Base-by-base conservation (phyloP, 1,140 invertebrate genomes). In the Lordiphosa clarofinis region DNA sequence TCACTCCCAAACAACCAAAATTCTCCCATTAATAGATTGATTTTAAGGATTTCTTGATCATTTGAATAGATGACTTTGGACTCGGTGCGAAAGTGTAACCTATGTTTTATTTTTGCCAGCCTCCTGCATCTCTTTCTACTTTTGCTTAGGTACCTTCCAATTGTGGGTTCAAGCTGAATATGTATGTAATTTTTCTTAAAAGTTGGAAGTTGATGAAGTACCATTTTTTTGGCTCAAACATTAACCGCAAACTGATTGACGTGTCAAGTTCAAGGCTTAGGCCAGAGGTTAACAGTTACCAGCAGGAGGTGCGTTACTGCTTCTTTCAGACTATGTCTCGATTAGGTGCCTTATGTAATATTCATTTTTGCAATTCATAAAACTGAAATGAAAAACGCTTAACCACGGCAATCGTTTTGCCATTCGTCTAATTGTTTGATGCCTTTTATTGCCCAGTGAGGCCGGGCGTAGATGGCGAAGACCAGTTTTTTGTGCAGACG, bases 371-470 rank as follows among this genome's bases (percentile, higher is more conserved):
- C 48, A 56, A 74, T 70, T 81, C 65, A 74, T 69, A 70, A 73
- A 61, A 11, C 40, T 47, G 49, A 24, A 1, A 15, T 15, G 37
- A 52, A 38, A 31, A 56, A 49, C 50, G 38, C 28, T 55, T 28
- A 56, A 44, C 54, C 54, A 56, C 56, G 53, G 44, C 59, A 73
- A 68, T 66, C 58, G 66, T 24, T 60, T 59, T 50, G 66, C 64
- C 61, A 69, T 59, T 46, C 61, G 64, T 82, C 71, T 81, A 81
- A 81, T 81, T 81, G 75, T 81, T 81, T 81, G 48, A 60, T 62
- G 62, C 75, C 76, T 72, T 81, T 82, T 81, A 76, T 60, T 81
- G 76, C 67, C 64, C 54, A 72, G 63, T 75, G 64, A 72, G 55
- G 82, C 57, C 65, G 56, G 43, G 56, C 72, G 44, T 61, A 58